Base-by-base conservation (phyloP, 2,113 vertebrate genomes). In the Caretta caretta region DNA sequence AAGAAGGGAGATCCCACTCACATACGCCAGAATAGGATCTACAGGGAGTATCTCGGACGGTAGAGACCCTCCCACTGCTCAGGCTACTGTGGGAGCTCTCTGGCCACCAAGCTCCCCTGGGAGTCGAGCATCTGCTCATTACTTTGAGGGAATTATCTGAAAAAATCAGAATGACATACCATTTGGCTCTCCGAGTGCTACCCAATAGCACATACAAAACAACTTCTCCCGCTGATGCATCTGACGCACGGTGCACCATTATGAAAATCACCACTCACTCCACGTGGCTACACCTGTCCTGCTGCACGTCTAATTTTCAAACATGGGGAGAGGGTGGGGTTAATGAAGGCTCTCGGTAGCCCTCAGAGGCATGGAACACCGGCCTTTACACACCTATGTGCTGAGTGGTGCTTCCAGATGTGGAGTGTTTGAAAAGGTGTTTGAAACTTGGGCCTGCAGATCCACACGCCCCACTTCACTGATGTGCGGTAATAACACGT, bases 401-500 rank as follows among this genome's bases (percentile, higher is more conserved):
- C 91, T 14, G 72, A 59, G 49, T 0, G 1, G 69, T 53, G n/a
- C 38, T 75, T 90, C 72, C 88, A 90, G 54, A 22, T 12, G 9
- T 0, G 1, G 57, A 10, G 69, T 42, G 69, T 38, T 72, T 20
- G 69, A 31, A 62, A 62, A 35, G n/a, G 35, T 83, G 1, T 10
- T 80, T 4, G 1, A 9, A 29, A 0, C 22, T 0, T 0, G 83
- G 76, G 69, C 38, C 80, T 1, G 2, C 38, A 0, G 10, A 12
- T 72, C 88, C 2, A 0, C 56, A 53, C 62, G 57, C 57, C 80
- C 92, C 76, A 53, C 0, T 87, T 13, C 0, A 48, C 14, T 96
- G 96, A 95, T 89, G 94, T 94, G 90, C 87, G 24, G 92, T 6
- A 84, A 94, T 42, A 93, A 95, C 46, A 96, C 88, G 87, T 94